Evolutionary conservation across 2,797 vertebrate species (phyloP), one percentile per base, ranked within the genome.

Genomic region (Sorex maritimensis): DNA sequence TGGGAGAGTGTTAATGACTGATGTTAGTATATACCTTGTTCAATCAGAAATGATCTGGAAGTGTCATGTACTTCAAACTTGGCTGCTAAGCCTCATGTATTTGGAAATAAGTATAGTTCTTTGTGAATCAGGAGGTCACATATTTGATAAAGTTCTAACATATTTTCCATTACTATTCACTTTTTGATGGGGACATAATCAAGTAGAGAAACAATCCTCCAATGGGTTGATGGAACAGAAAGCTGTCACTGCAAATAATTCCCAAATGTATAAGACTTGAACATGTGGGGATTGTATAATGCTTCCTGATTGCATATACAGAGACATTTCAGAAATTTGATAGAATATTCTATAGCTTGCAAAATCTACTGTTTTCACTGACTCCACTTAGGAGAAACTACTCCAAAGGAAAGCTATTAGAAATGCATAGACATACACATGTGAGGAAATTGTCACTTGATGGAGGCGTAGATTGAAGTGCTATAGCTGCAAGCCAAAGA

Each of bases 91-190:
- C 4, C 34, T 72, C 4, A 0, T 58, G n/a, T 9, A 26, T 90
- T 81, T 67, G 44, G 52, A 86, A 72, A 72, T 46, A 81, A 81
- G 65, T 61, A 15, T 24, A 49, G 30, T 41, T 84, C 58, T 92
- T 78, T 77, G 14, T 58, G 17, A 81, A 71, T 28, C 6, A 2
- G 34, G 4, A 46, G 11, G 38, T 72, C 4, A 41, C 28, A 11
- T 72, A 28, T 73, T 86, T 21, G 26, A 86, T 24, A 72, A 9
- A 2, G 67, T 14, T 67, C 77, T 77, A 55, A 73, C 10, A 61
- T 67, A 41, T 75, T 82, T 81, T 75, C 81, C 26, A 86, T 8
- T 86, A 11, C 58, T n/a, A 14, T 34, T 71, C 15, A 65, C 7
- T 34, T 77, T 78, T n/a, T 41, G 65, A 49, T 38, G n/a, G 86